Base-by-base conservation (phyloP, 2,888 invertebrate species). In the Parelbella ahira region DNA sequence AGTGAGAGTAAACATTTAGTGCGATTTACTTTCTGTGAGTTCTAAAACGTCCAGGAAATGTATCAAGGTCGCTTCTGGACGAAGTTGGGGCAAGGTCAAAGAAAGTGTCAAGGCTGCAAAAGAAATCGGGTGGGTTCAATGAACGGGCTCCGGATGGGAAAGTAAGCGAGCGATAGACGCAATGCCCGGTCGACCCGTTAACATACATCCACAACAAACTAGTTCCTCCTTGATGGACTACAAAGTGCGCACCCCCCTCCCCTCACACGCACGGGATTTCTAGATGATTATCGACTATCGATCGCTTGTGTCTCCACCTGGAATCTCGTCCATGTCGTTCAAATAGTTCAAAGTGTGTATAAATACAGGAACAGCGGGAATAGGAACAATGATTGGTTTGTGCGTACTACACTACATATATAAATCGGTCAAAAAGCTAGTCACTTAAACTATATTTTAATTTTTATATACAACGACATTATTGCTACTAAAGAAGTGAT, bases 61-160 rank as follows among this genome's bases (percentile, higher is more conserved):
- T 53, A 61, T 70, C 79, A 83, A 86, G 86, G 83, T 76, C 79
- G 62, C 38, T 66, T 60, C 68, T 62, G 66, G 68, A 58, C 42
- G 56, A 54, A 54, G 54, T 44, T 47, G 50, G 46, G 58, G 68
- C 80, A 86, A 84, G 86, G 83, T 79, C 72, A 81, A 69, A 84
- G 83, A 86, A 86, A 84, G 83, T 86, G 84, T 87, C 87, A 87
- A 87, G 87, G 87, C 63, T 87, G 70, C 68, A 70, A 75, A 81
- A 80, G 87, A 82, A 86, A 84, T 83, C 83, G 71, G 72, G 55
- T 57, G 74, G 67, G 86, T 75, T 84, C 84, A 80, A 77, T 60
- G 83, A 54, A 65, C 83, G 66, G 56, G 59, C 68, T 56, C 63
- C 68, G 71, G 67, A 75, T 76, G 79, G 72, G 86, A 86, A 87